Evolutionary conservation across 2,888 invertebrate species (phyloP).

Genomic region (Torymus tubicola): DNA sequence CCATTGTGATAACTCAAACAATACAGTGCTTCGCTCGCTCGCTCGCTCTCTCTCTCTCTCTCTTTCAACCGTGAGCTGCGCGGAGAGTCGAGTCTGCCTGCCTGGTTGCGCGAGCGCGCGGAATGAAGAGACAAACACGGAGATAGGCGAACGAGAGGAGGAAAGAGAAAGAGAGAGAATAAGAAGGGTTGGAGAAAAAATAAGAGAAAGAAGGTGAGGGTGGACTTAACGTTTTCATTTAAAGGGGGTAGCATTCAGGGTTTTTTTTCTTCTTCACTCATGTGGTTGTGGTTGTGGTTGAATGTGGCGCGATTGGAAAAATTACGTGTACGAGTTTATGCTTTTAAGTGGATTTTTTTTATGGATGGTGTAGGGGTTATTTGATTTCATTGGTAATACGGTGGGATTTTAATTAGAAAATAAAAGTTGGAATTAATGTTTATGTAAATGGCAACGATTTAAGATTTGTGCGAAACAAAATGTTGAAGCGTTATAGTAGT

Average conservation of each 20-base stretch:
- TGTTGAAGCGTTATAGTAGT: no score
- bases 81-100: no score
- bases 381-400: no score
- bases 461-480: no score
- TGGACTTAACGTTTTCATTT: slow-evolving; percentile 13
- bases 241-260: background rate
- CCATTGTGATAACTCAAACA: slow-evolving; percentile 73
- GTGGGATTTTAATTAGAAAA: no score
- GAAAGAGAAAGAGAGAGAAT: background rate
- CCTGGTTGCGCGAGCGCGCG: background rate
- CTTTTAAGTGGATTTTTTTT: background rate
- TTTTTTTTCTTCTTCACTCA: background rate
- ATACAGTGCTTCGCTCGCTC: slow-evolving; percentile 59
- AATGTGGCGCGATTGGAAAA: no score
- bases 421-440: no score
- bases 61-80: background rate
- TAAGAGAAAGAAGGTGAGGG: background rate
- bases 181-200: background rate
- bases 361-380: background rate
- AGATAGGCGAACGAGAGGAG: slow-evolving; percentile 20
- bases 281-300: no score
- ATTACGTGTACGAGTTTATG: no score
- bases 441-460: no score
- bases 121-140: slow-evolving; percentile 28
- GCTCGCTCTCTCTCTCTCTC: slow-evolving; percentile 18